phyloP scores from a whole-genome alignment of 2,888 invertebrate genomes.

The Pyrrhia umbra region DNA sequence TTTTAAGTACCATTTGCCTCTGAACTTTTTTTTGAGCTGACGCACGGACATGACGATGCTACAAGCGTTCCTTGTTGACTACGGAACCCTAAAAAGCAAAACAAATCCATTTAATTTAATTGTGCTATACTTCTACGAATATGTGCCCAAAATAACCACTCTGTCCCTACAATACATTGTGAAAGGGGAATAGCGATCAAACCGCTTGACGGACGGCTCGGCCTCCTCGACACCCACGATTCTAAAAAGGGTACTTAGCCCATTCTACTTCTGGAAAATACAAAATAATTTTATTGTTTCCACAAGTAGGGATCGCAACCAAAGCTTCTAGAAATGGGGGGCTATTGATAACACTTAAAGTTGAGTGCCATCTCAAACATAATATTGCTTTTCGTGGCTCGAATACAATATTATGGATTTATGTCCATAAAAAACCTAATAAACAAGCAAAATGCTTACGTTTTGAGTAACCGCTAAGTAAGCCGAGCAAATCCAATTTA shows the following conservation, averaged over 20 bases:
- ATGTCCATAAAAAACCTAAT: constrained; percentile 16
- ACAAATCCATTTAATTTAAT: no score
- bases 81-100: no score
- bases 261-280: neutral
- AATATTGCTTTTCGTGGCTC: constrained; percentile 36
- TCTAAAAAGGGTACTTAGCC: neutral
- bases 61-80: no score
- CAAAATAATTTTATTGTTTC: neutral
- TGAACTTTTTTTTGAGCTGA: no score
- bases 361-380: constrained; percentile 21
- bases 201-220: neutral
- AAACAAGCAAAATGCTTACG: constrained; percentile 22
- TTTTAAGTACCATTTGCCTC: no score
- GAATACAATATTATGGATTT: constrained; percentile 44
- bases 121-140: no score
- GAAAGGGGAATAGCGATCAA: neutral
- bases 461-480: constrained; percentile 24
- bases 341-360: constrained; percentile 25
- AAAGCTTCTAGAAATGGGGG: neutral
- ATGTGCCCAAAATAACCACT: no score
- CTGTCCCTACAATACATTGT: no score
- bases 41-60: no score
- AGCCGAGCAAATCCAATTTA: constrained; percentile 31
- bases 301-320: neutral
- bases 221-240: neutral